Conservation (phyloP, 1,140 invertebrate species). For the Stegodyphus dumicola region DNA sequence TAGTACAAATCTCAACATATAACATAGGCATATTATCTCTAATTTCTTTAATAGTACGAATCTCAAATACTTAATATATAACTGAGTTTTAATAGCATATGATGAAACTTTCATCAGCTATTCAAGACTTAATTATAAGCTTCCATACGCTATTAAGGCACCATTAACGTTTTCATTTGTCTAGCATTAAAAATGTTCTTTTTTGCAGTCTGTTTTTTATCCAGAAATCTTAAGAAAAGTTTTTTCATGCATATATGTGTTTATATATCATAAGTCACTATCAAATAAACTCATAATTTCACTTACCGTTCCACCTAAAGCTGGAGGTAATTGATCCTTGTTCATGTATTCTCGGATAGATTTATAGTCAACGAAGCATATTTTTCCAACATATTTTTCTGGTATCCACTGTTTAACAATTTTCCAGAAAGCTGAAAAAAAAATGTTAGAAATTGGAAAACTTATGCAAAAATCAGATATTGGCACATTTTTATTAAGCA, state of each 20-base stretch:
- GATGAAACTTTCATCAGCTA: too few relatives aligned
- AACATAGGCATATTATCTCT: too few relatives aligned
- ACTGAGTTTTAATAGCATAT: too few relatives aligned
- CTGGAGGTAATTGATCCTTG: conserved; percentile 6
- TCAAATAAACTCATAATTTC: not conserved
- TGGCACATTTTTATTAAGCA: too few relatives aligned
- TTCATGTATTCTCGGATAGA: not conserved
- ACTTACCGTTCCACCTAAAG: conserved; percentile 27
- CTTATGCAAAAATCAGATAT: too few relatives aligned
- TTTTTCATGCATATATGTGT: not conserved
- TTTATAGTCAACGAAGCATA: conserved; percentile 22
- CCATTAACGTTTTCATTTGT: too few relatives aligned
- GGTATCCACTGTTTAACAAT: conserved; percentile 32
- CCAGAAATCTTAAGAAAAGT: not conserved
- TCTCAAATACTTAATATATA: too few relatives aligned
- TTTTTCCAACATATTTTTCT: conserved; percentile 7
- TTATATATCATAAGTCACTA: not conserved
- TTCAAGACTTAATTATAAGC: too few relatives aligned
- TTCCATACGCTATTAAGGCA: too few relatives aligned
- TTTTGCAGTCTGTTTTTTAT: not conserved
- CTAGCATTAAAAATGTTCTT: too few relatives aligned
- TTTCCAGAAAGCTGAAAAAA: conserved; percentile 15
- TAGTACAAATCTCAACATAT: too few relatives aligned
- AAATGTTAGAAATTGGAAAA: not conserved
- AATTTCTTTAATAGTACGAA: too few relatives aligned